Evolutionary conservation across 2,797 vertebrate species (phyloP).

Genomic region (Clarias pachynema): DNA sequence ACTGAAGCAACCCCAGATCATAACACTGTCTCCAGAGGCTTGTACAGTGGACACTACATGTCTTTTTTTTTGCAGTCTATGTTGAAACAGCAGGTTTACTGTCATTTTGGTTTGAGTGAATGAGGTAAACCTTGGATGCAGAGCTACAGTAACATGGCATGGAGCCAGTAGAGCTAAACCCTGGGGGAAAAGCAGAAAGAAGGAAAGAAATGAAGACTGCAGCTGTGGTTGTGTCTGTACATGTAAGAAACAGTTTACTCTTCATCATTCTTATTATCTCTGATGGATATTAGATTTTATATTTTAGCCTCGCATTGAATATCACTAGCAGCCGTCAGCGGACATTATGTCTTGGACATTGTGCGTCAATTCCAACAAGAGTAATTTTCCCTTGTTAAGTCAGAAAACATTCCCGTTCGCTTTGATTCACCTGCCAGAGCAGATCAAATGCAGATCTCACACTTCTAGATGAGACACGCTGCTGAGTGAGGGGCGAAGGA

Average conservation of each 20-base stretch:
- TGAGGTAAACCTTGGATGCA: neutral
- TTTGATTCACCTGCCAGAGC: conserved; percentile 6
- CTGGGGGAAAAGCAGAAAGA: neutral
- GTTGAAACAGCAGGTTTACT: neutral
- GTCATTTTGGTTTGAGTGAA: neutral
- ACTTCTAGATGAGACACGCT: neutral
- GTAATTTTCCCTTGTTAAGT: neutral
- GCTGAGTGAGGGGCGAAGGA: neutral
- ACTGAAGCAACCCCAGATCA: too few species aligned
- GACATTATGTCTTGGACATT: neutral
- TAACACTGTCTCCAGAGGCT: too few species aligned
- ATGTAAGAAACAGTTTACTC: neutral
- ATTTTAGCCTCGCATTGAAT: neutral
- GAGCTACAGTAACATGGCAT: neutral
- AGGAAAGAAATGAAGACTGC: neutral
- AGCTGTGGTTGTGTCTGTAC: neutral
- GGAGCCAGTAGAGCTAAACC: neutral
- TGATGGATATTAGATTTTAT: neutral
- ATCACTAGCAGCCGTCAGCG: neutral
- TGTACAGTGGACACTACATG: too few species aligned
- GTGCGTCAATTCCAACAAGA: neutral
- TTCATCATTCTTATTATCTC: neutral
- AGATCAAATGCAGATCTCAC: neutral
- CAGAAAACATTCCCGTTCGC: neutral
- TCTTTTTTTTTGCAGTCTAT: too few species aligned